phyloP scores from a whole-genome alignment of 2,113 vertebrate species.

The Erpornis zantholeuca region DNA sequence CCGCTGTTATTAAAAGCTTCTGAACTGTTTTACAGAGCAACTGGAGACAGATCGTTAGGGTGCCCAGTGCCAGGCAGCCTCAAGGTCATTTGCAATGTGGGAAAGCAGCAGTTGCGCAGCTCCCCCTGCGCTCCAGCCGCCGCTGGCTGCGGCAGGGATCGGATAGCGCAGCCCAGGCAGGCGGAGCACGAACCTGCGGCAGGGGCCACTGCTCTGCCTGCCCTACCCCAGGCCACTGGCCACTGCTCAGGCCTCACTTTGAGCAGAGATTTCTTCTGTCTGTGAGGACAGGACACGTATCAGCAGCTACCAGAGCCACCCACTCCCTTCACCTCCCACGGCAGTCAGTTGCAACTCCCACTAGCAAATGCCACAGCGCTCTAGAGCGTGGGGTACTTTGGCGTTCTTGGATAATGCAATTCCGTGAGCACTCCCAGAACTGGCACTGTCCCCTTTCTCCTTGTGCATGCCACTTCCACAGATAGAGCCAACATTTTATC shows the following conservation, averaged over 20 bases:
- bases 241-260: rapidly evolving
- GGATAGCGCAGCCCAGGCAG: background rate
- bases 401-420: background rate
- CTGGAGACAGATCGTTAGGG: conserved; percentile 29
- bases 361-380: background rate
- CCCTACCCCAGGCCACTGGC: background rate
- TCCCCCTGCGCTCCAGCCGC: background rate
- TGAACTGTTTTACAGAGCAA: conserved; percentile 52
- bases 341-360: rapidly evolving
- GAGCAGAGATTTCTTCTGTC: background rate
- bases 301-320: background rate
- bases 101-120: conserved; percentile 27
- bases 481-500: background rate
- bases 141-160: background rate
- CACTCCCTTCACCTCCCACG: background rate
- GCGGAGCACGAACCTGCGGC: background rate
- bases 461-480: background rate
- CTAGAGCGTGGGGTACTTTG: rapidly evolving
- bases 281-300: background rate
- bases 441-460: background rate
- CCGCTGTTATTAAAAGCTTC: conserved; percentile 61
- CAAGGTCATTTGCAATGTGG: conserved; percentile 65
- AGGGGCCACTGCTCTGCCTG: background rate
- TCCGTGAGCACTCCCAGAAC: background rate
- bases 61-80: conserved; percentile 17